Evolutionary conservation across 64 coral and sea anemone species (phyloP), one percentile per base, ranked within the genome.

Genomic region (Acropora tenuis): DNA sequence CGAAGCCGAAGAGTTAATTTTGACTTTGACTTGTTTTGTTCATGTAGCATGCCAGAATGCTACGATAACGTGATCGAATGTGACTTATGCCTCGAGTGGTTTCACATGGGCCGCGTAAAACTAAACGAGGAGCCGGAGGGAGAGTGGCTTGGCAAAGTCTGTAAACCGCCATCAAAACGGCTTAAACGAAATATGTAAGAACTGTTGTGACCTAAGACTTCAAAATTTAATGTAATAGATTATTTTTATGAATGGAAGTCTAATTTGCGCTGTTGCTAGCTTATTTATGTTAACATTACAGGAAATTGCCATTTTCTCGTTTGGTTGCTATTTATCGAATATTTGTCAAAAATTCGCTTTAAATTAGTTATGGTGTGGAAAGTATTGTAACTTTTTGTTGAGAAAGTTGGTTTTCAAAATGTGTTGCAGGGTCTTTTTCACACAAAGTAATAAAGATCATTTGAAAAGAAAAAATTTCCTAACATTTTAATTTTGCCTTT

Each of bases 401-500:
- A 69, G 67, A 69, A 69, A 4, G 67, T 69, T 69, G 67, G 67
- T 69, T 69, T 69, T 69, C 67, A 69, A 4, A 69, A 69, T 69
- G 67, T 69, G 1, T 53, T 53, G 50, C 8, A 53, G 50, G 50
- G 3, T 53, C 50, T 53, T 53, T 73, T 0, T 73, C 1, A 73
- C 69, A 15, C 69, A 41, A 73, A 73, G 69, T 42, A 20, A 73
- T 73, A 73, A 73, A 73, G 18, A 73, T 73, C n/a, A 73, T 73
- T 73, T 73, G 69, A 73, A 73, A 73, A 73, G 69, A 19, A 73
- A 73, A 73, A 73, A 4, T 30, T 3, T 18, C 69, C 69, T 73
- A 73, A 73, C 41, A 73, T 73, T 73, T 73, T 73, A 18, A 73
- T 73, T 73, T 73, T 73, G 69, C 69, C 69, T 73, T 73, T 73